Conservation (phyloP, 2,888 invertebrate species). For the Pollenia labialis region DNA sequence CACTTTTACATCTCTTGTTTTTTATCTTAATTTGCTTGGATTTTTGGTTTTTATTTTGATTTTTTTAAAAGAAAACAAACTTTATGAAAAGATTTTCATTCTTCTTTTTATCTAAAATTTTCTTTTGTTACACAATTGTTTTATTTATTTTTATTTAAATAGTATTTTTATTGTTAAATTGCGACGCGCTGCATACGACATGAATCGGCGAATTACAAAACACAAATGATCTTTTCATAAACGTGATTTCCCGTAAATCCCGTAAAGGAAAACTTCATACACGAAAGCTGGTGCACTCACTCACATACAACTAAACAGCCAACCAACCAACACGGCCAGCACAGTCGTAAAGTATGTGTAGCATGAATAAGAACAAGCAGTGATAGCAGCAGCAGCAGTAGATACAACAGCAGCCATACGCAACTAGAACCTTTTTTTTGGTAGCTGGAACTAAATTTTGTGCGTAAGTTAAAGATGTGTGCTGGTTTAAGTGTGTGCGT, state of each 20-base stretch:
- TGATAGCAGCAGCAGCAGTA: slow-evolving; percentile 17
- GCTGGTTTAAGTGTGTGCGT: neutral
- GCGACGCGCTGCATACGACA: slow-evolving; percentile 74
- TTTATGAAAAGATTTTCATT: slow-evolving; percentile 33
- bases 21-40: neutral
- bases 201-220: slow-evolving; percentile 74
- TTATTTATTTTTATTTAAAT: slow-evolving; percentile 34
- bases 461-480: slow-evolving; percentile 17
- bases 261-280: slow-evolving; percentile 70
- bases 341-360: neutral
- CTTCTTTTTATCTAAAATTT: slow-evolving; percentile 29
- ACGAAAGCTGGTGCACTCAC: slow-evolving; percentile 63
- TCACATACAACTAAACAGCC: slow-evolving; percentile 20
- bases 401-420: slow-evolving; percentile 59
- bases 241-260: slow-evolving; percentile 75
- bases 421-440: slow-evolving; percentile 70
- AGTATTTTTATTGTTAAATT: slow-evolving; percentile 45
- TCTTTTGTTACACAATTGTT: slow-evolving; percentile 53
- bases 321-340: slow-evolving; percentile 36
- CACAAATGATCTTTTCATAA: slow-evolving; percentile 75
- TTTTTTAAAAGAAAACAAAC: slow-evolving; percentile 41
- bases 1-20: neutral
- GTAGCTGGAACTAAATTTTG: slow-evolving; percentile 42
- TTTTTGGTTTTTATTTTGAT: neutral
- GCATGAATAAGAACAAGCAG: slow-evolving; percentile 9